These are phyloP conservation scores for Ephialtes manifestator DNA, from an alignment of 2,888 invertebrate genomes.

Conservation along the genomic window DNA sequence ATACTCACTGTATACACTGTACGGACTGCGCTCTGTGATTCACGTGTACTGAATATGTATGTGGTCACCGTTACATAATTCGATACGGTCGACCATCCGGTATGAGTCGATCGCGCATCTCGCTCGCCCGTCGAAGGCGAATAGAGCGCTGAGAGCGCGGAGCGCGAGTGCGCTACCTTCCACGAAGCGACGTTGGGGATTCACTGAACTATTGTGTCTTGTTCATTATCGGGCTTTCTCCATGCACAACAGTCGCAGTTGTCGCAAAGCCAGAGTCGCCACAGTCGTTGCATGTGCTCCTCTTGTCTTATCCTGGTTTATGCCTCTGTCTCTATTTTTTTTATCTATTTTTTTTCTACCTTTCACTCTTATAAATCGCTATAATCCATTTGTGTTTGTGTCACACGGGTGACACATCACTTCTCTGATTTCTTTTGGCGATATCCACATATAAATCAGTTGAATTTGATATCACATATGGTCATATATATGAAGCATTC, in stretches of 20 bases:
- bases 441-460: too few relatives aligned
- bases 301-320: slow-evolving; percentile 11
- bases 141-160: slow-evolving; percentile 12
- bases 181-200: slow-evolving; percentile 39
- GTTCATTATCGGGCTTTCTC: slow-evolving; percentile 58
- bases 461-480: too few relatives aligned
- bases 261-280: slow-evolving; percentile 1
- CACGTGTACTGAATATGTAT: slow-evolving; percentile 56
- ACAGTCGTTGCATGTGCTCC: background rate
- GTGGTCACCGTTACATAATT: slow-evolving; percentile 58
- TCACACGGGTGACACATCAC: slow-evolving; percentile 8
- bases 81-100: slow-evolving; percentile 58
- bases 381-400: background rate
- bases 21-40: slow-evolving; percentile 32
- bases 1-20: slow-evolving; percentile 2
- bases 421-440: too few relatives aligned
- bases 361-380: slow-evolving; percentile 15
- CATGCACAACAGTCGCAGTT: slow-evolving; percentile 29
- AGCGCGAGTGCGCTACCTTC: slow-evolving; percentile 12
- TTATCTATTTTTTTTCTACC: slow-evolving; percentile 12
- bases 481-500: too few relatives aligned
- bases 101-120: slow-evolving; percentile 37
- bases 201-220: slow-evolving; percentile 55
- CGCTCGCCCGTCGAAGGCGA: background rate
- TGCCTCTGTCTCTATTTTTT: background rate